A percentile compares a stretch with the other conserved stretches of the same genome.
These are phyloP conservation scores for Penaeus chinensis DNA, from an alignment of 1,140 invertebrate genomes.

Conservation along the genomic window DNA sequence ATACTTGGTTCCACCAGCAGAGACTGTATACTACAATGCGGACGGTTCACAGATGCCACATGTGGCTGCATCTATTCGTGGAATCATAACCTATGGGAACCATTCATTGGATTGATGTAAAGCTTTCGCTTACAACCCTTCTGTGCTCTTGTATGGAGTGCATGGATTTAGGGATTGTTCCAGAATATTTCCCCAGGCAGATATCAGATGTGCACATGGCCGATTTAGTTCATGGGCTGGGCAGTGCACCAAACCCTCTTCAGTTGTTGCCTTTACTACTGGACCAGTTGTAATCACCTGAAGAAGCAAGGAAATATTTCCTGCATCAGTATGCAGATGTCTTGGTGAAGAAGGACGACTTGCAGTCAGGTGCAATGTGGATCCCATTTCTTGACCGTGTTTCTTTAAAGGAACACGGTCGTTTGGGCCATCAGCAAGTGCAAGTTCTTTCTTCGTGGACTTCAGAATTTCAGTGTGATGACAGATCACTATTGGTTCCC, in stretches of 20 bases:
- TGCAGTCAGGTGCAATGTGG: neutral
- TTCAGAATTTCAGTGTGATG: too few relatives aligned
- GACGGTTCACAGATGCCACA: constrained; percentile 2
- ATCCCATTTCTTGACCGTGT: too few relatives aligned
- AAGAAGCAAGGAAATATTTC: too few relatives aligned
- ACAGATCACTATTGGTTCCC: too few relatives aligned
- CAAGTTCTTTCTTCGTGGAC: too few relatives aligned
- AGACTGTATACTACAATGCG: neutral
- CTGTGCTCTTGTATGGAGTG: neutral
- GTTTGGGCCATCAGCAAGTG: too few relatives aligned
- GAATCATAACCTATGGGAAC: too few relatives aligned
- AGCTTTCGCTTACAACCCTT: neutral
- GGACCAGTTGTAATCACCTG: too few relatives aligned
- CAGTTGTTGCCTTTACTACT: neutral
- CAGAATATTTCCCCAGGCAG: neutral
- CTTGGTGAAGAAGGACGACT: too few relatives aligned
- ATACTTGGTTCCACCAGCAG: neutral
- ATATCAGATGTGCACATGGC: neutral
- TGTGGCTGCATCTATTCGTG: neutral
- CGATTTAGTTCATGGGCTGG: neutral
- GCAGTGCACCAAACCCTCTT: neutral
- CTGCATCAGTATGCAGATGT: too few relatives aligned
- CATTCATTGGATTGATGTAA: neutral
- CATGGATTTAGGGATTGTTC: neutral
- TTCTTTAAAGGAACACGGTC: too few relatives aligned